A percentile compares a stretch with the other conserved stretches of the same genome.
Evolutionary conservation across 2,113 vertebrate species (phyloP).

Genomic region (Tetrao urogallus): DNA sequence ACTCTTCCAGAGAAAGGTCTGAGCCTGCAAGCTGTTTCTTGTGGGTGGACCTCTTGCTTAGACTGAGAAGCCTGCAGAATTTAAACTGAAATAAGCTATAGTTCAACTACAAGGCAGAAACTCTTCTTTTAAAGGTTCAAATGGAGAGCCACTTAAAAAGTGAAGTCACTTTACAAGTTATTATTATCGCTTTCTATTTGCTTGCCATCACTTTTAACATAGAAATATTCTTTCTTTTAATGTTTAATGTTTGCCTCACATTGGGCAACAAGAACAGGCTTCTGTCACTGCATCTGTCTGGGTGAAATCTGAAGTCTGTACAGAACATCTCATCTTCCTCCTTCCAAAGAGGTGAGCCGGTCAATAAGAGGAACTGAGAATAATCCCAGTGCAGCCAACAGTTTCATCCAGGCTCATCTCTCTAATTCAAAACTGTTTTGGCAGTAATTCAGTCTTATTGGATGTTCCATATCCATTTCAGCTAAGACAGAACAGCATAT

Average conservation of each 20-base stretch:
- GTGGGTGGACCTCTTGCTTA: constrained; percentile 54
- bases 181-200: background rate
- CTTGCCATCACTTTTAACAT: background rate
- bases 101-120: background rate
- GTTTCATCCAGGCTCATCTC: background rate
- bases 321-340: background rate
- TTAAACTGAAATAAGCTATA: constrained; percentile 1
- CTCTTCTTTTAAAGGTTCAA: background rate
- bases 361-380: background rate
- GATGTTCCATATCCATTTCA: background rate
- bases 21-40: constrained; percentile 65
- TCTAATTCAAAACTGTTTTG: background rate
- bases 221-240: background rate
- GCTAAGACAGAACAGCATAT: background rate
- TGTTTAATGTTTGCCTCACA: background rate
- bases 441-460: background rate
- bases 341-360: background rate
- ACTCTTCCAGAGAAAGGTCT: constrained; percentile 52
- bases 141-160: background rate
- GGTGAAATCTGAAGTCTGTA: background rate
- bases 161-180: background rate
- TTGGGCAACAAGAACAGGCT: background rate
- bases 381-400: background rate
- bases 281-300: background rate
- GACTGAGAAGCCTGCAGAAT: constrained; percentile 12